Evolutionary conservation across 2,797 vertebrate species (phyloP).

Genomic region (Mycteria americana): DNA sequence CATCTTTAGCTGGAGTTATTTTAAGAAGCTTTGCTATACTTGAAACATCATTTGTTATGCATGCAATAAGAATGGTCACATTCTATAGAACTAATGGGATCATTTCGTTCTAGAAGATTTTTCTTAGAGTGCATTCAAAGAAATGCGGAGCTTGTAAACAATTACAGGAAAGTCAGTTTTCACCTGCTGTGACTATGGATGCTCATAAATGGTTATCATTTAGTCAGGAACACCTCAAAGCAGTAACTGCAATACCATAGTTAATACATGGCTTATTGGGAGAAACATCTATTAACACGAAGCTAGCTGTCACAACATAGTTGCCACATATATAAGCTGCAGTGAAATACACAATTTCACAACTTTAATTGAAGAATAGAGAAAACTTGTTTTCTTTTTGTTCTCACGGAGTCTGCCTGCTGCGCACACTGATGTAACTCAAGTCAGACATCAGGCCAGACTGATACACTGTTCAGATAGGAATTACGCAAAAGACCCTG

Average conservation of each 20-base stretch:
- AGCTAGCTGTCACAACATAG: background rate
- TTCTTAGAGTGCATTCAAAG: background rate
- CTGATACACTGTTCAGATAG: background rate
- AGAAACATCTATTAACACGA: background rate
- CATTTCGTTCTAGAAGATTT: background rate
- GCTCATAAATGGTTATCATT: background rate
- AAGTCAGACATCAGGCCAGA: background rate
- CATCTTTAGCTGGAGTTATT: constrained; percentile 6
- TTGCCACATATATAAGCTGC: background rate
- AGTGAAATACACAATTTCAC: background rate
- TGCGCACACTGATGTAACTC: background rate
- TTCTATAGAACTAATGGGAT: background rate
- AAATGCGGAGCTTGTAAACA: background rate
- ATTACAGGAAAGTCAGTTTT: background rate
- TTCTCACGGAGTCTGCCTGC: background rate
- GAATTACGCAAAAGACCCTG: background rate
- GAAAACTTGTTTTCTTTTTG: background rate
- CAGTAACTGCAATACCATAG: background rate
- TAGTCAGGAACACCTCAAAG: background rate
- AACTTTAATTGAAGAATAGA: background rate
- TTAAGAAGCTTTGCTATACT: constrained; percentile 43
- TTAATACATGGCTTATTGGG: background rate
- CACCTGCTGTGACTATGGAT: background rate
- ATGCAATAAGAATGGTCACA: background rate
- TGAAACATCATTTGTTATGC: constrained; percentile 17